Conservation (phyloP, 2,113 vertebrate genomes). For the Daphoenositta chrysoptera region DNA sequence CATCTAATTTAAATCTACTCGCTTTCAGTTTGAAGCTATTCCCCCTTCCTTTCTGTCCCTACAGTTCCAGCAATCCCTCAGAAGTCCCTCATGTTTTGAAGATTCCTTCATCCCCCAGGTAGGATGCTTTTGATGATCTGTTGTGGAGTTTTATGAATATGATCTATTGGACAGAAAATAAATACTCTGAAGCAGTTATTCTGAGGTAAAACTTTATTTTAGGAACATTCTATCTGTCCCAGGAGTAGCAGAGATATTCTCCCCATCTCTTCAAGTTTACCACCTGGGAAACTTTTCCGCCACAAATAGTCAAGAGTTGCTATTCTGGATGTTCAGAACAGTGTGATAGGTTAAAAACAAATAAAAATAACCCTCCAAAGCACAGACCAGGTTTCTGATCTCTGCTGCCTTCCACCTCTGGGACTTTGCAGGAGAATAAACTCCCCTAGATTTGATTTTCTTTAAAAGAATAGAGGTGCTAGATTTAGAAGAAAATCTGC, state of each 20-base stretch:
- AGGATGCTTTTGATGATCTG: background rate
- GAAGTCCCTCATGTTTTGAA: background rate
- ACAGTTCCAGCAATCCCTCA: background rate
- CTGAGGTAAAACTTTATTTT: background rate
- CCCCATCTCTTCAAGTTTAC: background rate
- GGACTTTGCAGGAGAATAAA: background rate
- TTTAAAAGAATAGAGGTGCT: background rate
- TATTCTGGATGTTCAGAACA: background rate
- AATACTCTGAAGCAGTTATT: background rate
- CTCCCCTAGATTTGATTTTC: background rate
- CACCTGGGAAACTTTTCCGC: background rate
- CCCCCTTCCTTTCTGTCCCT: background rate
- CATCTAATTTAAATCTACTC: background rate
- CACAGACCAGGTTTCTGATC: background rate
- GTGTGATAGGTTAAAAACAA: background rate
- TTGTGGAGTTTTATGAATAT: background rate
- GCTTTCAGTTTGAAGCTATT: background rate
- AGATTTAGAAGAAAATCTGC: background rate
- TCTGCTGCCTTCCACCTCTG: background rate
- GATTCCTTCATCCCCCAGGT: background rate
- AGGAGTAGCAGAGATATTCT: background rate
- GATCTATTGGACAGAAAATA: background rate
- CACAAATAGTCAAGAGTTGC: background rate
- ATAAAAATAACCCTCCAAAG: background rate
- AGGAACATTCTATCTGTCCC: background rate